These are phyloP conservation scores for Lymantria monacha DNA, from an alignment of 2,888 invertebrate genomes.

Conservation along the genomic window DNA sequence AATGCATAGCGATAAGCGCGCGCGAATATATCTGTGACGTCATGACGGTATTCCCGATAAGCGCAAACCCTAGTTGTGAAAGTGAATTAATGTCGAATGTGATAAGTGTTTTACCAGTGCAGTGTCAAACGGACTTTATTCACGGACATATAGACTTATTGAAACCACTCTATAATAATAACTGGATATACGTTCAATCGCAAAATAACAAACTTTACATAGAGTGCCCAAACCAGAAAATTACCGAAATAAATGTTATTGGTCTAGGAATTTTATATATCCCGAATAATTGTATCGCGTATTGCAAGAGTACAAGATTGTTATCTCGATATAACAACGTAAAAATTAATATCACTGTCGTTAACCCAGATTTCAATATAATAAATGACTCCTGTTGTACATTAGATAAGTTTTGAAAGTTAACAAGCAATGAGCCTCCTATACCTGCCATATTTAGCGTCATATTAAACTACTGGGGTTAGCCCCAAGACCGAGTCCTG, in stretches of 20 bases:
- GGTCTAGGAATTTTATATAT: not conserved
- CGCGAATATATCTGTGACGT: conserved; percentile 3
- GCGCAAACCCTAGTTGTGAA: conserved; percentile 17
- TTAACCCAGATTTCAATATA: too few relatives aligned
- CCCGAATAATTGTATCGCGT: not conserved
- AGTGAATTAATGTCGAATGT: conserved; percentile 18
- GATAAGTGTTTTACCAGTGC: conserved; percentile 6
- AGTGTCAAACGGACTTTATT: conserved; percentile 8
- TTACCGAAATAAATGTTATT: not conserved
- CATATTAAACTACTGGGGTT: too few relatives aligned
- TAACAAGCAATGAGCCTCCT: too few relatives aligned
- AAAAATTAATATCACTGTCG: too few relatives aligned
- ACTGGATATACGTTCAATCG: conserved; percentile 23
- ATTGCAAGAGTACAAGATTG: not conserved
- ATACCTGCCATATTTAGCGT: too few relatives aligned
- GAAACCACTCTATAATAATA: conserved; percentile 16
- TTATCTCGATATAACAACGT: not conserved
- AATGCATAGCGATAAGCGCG: conserved; percentile 5
- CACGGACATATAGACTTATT: conserved; percentile 13
- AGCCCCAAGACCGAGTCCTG: too few relatives aligned
- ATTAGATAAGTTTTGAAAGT: too few relatives aligned
- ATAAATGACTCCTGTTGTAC: too few relatives aligned
- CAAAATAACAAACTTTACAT: conserved; percentile 12
- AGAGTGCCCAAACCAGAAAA: conserved; percentile 5
- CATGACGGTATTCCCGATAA: conserved; percentile 1